phyloP scores from a whole-genome alignment of 2,113 vertebrate species.

The Neolamprologus fasciatus region DNA sequence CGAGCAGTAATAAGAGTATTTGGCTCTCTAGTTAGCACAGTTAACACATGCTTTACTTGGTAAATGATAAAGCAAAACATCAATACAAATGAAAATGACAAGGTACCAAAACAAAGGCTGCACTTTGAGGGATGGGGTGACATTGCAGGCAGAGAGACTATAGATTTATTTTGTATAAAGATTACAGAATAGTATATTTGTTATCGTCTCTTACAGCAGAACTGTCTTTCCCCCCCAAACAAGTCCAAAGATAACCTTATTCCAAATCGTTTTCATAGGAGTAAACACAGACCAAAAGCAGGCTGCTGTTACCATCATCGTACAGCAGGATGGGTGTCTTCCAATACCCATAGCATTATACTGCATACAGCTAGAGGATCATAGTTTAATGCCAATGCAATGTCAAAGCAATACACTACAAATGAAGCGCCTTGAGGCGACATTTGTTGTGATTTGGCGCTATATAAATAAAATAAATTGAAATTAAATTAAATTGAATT shows the following conservation, averaged over 20 bases:
- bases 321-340: not conserved
- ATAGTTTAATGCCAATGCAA: not conserved
- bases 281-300: not conserved
- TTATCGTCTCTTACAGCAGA: not conserved
- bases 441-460: too few species aligned
- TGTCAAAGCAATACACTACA: not conserved
- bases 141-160: not conserved
- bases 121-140: not conserved
- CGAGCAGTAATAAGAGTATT: not conserved
- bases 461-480: too few species aligned
- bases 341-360: not conserved
- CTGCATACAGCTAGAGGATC: not conserved
- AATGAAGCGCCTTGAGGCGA: too few species aligned
- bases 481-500: too few species aligned
- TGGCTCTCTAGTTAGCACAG: not conserved
- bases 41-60: not conserved
- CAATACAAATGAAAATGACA: not conserved
- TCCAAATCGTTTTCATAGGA: not conserved
- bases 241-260: not conserved
- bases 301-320: not conserved
- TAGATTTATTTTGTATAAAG: not conserved
- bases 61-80: not conserved
- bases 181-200: not conserved
- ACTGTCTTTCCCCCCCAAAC: fast-evolving
- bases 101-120: not conserved